Evolutionary conservation across 2,888 invertebrate genomes (phyloP).

Genomic region (Andrena trimmerana): DNA sequence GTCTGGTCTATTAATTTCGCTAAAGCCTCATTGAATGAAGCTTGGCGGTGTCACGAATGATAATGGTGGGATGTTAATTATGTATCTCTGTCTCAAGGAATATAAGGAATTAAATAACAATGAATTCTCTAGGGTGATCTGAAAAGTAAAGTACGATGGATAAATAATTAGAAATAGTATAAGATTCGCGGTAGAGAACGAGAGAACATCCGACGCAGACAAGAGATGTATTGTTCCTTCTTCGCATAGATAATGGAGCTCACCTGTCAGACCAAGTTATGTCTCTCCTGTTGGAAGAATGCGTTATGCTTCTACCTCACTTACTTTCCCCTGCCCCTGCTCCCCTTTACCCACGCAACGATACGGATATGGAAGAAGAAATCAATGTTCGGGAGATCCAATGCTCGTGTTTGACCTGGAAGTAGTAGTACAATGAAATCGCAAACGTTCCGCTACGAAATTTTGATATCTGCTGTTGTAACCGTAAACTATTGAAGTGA

Average conservation of each 20-base stretch:
- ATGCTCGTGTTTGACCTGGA: background rate
- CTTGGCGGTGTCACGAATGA: too few species aligned
- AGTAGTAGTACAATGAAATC: constrained; percentile 20
- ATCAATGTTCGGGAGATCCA: constrained; percentile 46
- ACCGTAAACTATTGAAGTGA: background rate
- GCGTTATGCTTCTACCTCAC: constrained; percentile 65
- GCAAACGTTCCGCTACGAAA: background rate
- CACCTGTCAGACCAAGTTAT: constrained; percentile 79
- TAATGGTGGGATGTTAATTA: too few species aligned
- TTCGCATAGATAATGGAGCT: constrained; percentile 78
- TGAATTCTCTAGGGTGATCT: constrained; percentile 54
- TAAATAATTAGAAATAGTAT: constrained; percentile 57
- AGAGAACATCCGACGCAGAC: constrained; percentile 47
- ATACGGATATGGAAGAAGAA: constrained; percentile 36
- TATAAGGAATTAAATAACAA: background rate
- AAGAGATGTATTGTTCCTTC: constrained; percentile 80
- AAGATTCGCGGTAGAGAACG: constrained; percentile 46
- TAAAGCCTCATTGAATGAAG: too few species aligned
- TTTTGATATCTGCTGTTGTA: background rate
- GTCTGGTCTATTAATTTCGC: too few species aligned
- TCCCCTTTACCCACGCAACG: background rate
- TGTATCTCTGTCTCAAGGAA: too few species aligned
- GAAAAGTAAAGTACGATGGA: constrained; percentile 26
- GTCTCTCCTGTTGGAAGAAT: constrained; percentile 73
- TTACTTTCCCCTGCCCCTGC: constrained; percentile 8